Percentiles rank a stretch among this genome's conserved stretches.
These are phyloP conservation scores for Dugesia japonica DNA, from an alignment of 2,888 invertebrate genomes.

Conservation along the genomic window DNA sequence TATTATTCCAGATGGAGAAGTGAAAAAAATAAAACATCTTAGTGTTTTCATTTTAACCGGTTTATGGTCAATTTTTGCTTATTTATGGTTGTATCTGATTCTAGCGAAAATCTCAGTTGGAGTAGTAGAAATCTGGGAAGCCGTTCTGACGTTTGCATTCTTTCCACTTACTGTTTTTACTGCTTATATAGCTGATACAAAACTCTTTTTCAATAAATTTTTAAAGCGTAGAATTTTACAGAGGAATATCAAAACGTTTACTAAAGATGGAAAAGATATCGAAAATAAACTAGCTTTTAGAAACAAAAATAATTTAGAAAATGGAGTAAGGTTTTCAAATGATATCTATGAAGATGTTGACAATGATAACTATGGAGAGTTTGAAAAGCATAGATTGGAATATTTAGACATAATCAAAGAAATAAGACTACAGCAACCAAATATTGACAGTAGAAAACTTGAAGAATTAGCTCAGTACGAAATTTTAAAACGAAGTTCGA, in stretches of 20 bases:
- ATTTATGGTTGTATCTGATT: constrained; percentile 91
- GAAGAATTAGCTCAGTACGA: constrained; percentile 54
- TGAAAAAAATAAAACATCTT: constrained; percentile 79
- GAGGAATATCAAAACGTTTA: constrained; percentile 54
- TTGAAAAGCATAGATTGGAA: constrained; percentile 77
- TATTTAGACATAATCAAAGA: constrained; percentile 78
- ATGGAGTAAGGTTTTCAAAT: too few species aligned
- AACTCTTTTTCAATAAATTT: constrained; percentile 48
- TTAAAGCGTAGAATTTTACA: constrained; percentile 69
- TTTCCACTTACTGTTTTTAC: constrained; percentile 88
- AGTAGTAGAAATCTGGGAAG: constrained; percentile 86
- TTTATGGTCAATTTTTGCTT: constrained; percentile 90
- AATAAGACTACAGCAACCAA: constrained; percentile 70
- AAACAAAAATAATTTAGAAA: constrained; percentile 36
- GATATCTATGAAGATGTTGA: constrained; percentile 52
- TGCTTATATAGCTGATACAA: constrained; percentile 82
- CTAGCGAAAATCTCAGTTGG: constrained; percentile 70
- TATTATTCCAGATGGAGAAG: constrained; percentile 75
- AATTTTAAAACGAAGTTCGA: constrained; percentile 66
- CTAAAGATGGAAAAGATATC: constrained; percentile 36
- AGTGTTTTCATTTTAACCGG: constrained; percentile 93
- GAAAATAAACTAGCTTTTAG: constrained; percentile 40
- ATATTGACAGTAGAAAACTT: constrained; percentile 67
- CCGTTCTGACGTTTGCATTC: constrained; percentile 76
- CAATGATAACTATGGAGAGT: constrained; percentile 52